These are phyloP conservation scores for Colletes gigas DNA, from an alignment of 1,140 invertebrate genomes.

Conservation along the genomic window DNA sequence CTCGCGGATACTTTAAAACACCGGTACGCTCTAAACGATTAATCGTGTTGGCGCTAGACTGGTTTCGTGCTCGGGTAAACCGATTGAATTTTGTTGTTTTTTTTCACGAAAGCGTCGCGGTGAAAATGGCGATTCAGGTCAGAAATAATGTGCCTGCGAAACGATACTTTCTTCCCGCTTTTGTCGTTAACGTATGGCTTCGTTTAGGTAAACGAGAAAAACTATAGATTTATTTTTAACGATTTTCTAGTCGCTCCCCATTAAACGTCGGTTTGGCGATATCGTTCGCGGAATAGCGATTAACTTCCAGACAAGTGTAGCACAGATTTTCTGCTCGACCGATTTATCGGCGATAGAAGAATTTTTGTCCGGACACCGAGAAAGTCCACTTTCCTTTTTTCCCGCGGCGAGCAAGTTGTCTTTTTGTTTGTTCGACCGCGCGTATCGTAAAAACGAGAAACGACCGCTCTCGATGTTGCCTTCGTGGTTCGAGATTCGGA, in stretches of 20 bases:
- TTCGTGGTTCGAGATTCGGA: neutral
- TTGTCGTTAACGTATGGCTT: neutral
- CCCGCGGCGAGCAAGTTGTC: neutral
- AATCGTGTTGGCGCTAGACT: neutral
- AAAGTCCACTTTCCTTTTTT: conserved; percentile 53
- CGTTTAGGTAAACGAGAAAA: neutral
- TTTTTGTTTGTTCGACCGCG: neutral
- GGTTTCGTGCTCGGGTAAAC: neutral
- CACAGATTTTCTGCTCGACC: conserved; percentile 47
- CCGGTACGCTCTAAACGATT: neutral
- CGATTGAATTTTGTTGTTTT: neutral
- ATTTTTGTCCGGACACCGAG: conserved; percentile 29
- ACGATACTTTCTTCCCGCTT: neutral
- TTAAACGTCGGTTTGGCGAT: neutral
- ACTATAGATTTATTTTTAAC: no score
- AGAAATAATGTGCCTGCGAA: neutral
- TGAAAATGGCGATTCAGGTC: conserved; percentile 1
- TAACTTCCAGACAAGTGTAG: conserved; percentile 38
- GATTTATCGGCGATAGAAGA: conserved; percentile 34
- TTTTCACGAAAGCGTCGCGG: neutral
- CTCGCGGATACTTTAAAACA: neutral
- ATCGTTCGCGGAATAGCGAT: neutral
- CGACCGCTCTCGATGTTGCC: neutral
- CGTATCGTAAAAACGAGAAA: neutral
- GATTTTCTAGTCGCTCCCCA: no score